Percentiles rank a stretch among this genome's conserved stretches.
Conservation (phyloP, 2,113 vertebrate genomes). For the Rafetus swinhoei region DNA sequence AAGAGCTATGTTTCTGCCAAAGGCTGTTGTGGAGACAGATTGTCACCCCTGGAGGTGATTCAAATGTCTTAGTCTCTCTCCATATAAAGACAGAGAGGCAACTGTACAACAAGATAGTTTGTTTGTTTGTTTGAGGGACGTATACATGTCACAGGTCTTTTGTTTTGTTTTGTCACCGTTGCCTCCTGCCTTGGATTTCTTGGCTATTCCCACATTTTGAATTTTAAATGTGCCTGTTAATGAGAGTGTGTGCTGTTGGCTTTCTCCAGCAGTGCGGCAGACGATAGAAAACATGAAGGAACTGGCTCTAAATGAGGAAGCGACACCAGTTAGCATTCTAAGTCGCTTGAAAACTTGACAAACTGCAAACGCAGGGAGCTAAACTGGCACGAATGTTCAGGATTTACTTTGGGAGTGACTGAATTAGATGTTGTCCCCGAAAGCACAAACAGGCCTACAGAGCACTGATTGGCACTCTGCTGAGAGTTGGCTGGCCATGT, state of each 20-base stretch:
- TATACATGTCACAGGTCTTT: neutral
- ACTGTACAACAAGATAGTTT: neutral
- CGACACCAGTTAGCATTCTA: neutral
- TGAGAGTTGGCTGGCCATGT: neutral
- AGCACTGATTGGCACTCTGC: neutral
- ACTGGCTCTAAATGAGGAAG: neutral
- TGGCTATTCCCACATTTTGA: neutral
- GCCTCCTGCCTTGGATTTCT: neutral
- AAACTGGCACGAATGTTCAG: rapidly evolving
- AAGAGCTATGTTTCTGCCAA: too few species aligned
- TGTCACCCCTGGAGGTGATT: neutral
- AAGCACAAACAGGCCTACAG: neutral
- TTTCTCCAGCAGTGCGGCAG: neutral
- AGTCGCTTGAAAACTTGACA: neutral
- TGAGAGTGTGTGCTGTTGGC: too few species aligned
- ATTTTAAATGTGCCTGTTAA: neutral
- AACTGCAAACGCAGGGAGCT: neutral
- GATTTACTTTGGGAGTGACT: neutral
- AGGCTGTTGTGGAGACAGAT: neutral
- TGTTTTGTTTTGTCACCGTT: neutral
- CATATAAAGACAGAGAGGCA: neutral
- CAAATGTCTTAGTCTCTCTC: neutral
- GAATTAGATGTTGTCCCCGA: too few species aligned
- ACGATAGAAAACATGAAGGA: neutral
- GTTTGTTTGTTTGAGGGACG: neutral